Base-by-base conservation (phyloP, 2,113 vertebrate genomes). In the Oceanodroma tethys region DNA sequence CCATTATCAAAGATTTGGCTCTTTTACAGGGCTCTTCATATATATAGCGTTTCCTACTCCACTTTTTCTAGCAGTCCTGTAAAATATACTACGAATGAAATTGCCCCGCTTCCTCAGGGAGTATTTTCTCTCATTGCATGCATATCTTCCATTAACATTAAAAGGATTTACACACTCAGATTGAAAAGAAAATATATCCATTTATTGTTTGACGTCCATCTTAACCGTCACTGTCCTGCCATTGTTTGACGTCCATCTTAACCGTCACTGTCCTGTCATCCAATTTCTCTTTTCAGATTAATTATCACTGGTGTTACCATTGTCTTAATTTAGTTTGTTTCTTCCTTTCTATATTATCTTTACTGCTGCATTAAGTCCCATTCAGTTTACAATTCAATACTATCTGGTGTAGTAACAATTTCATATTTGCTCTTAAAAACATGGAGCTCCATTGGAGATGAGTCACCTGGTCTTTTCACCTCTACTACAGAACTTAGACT, bases 1-100 rank as follows among this genome's bases (percentile, higher is more conserved):
- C 67, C 43, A 81, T 97, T 95, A 92, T 96, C 26, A 81, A 72
- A 75, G 21, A 78, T 71, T 70, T 95, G 92, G 87, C 90, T 95
- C 18, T 88, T 93, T 91, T 95, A 93, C 84, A 96, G 50, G 19
- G 15, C 67, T 90, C 43, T 92, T 96, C 68, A 94, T 74, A 60
- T 11, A 73, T 78, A 27, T 63, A 83, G 13, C 7, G 2, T 70
- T 94, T 96, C 29, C 53, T 88, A 63, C 15, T 91, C 70, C 52
- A 47, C 11, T 94, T 73, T 92, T 73, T 56, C 78, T 66, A 71
- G 16, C 16, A 43, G 38, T 81, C 59, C 45, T 72, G 32, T 43
- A 53, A 92, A 91, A 86, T 56, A 18, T 22, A 65, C 16, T 58
- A 59, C 63, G 45, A 70, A 34, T 72, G 12, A 79, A 95, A 86